Conservation (phyloP, 1,140 invertebrate genomes). For the Helicoverpa zea region DNA sequence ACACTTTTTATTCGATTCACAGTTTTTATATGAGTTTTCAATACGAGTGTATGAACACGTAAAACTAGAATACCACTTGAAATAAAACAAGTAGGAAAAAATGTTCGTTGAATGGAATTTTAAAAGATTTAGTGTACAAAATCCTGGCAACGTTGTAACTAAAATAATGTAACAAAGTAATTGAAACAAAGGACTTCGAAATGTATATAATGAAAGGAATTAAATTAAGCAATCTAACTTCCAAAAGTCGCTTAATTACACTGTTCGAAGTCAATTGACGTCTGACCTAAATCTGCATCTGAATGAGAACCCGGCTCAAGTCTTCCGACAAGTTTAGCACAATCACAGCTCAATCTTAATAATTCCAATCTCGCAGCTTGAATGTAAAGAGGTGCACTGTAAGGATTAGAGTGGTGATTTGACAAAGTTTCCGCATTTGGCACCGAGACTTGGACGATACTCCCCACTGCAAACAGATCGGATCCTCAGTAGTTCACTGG, state of each 20-base stretch:
- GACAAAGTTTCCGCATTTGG: constrained; percentile 71
- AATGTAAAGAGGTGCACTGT: constrained; percentile 77
- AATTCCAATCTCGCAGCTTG: constrained; percentile 78
- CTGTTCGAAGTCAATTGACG: constrained; percentile 79
- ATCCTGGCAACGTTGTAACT: background rate
- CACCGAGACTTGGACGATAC: background rate
- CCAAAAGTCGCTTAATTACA: constrained; percentile 75
- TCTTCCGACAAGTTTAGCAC: constrained; percentile 77
- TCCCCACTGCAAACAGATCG: background rate
- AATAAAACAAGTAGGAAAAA: constrained; percentile 3
- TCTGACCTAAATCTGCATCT: constrained; percentile 83
- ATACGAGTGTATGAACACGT: constrained; percentile 13
- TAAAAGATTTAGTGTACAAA: background rate
- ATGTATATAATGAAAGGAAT: constrained; percentile 37
- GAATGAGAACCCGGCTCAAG: constrained; percentile 72
- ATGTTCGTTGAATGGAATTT: background rate
- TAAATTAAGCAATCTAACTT: constrained; percentile 74
- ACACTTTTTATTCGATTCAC: constrained; percentile 24
- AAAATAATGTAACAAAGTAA: background rate
- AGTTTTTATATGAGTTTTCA: constrained; percentile 31
- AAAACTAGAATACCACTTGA: background rate
- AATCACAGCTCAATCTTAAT: constrained; percentile 81
- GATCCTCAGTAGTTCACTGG: constrained; percentile 3
- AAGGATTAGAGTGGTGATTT: constrained; percentile 77
- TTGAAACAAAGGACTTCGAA: constrained; percentile 12